These are phyloP conservation scores for Linnaemya vulpina DNA, from an alignment of 2,888 invertebrate species.

Conservation along the genomic window DNA sequence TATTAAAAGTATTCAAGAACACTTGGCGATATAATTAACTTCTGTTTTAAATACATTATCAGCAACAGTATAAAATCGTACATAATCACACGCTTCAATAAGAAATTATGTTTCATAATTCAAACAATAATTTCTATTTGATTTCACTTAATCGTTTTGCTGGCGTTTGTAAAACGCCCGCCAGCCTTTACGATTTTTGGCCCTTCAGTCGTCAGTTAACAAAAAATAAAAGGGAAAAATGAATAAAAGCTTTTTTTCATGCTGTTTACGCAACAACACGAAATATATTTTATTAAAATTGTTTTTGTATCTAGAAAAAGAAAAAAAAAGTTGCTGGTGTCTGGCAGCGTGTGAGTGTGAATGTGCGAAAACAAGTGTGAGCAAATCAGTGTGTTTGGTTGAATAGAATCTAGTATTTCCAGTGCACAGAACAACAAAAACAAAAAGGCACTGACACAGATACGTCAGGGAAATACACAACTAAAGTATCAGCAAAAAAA, in stretches of 20 bases:
- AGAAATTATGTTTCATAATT: not conserved
- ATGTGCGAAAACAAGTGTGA: conserved; percentile 33
- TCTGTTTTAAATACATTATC: no score
- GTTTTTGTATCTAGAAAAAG: not conserved
- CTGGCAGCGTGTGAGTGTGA: not conserved
- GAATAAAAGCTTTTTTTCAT: conserved; percentile 30
- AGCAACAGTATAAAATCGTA: no score
- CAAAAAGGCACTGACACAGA: conserved; percentile 58
- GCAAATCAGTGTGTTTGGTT: conserved; percentile 12
- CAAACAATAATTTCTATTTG: not conserved
- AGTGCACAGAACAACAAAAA: conserved; percentile 45
- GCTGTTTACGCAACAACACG: conserved; percentile 34
- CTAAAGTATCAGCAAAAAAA: conserved; percentile 53
- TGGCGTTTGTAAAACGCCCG: not conserved
- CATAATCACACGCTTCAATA: no score
- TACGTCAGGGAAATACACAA: conserved; percentile 57
- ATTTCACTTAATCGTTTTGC: not conserved
- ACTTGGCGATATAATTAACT: no score
- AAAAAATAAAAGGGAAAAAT: not conserved
- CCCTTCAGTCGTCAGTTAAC: not conserved
- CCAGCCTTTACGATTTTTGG: not conserved
- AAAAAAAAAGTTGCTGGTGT: not conserved
- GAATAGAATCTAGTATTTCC: conserved; percentile 38
- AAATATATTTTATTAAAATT: conserved; percentile 15
- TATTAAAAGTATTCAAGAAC: no score